Conservation (phyloP, 2,797 vertebrate genomes). For the Anguilla marmorata region DNA sequence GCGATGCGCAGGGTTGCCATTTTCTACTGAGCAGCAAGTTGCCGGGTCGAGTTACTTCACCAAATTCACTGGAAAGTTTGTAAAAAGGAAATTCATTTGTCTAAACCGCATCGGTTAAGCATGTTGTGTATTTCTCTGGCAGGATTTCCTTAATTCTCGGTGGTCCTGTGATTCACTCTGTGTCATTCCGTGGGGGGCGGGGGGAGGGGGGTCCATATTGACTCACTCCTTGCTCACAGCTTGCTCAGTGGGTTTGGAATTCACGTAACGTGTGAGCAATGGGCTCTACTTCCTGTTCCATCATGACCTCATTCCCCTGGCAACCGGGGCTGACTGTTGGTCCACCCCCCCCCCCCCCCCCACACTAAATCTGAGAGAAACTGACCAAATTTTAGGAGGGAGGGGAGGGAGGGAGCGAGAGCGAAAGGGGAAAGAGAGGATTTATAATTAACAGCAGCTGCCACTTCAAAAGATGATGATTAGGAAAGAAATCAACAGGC, state of each 20-base stretch:
- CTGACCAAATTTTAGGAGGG: neutral
- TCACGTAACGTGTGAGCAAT: neutral
- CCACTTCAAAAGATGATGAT: neutral
- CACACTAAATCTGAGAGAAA: neutral
- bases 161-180: neutral
- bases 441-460: neutral
- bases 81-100: too few species aligned
- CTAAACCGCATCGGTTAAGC: too few species aligned
- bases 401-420: neutral
- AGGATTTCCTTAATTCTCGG: neutral
- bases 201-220: neutral
- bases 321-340: neutral
- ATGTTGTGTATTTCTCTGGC: too few species aligned
- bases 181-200: too few species aligned
- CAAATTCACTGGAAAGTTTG: too few species aligned
- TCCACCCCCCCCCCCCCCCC: neutral
- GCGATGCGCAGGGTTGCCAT: too few species aligned
- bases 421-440: neutral
- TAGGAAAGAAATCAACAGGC: neutral
- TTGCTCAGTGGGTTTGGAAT: constrained; percentile 9
- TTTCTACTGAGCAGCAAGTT: too few species aligned
- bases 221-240: neutral
- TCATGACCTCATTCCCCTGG: constrained; percentile 13
- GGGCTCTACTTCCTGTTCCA: constrained; percentile 8
- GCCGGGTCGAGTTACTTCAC: too few species aligned